phyloP scores from a whole-genome alignment of 2,797 vertebrate species.

The Australoheros facetus region DNA sequence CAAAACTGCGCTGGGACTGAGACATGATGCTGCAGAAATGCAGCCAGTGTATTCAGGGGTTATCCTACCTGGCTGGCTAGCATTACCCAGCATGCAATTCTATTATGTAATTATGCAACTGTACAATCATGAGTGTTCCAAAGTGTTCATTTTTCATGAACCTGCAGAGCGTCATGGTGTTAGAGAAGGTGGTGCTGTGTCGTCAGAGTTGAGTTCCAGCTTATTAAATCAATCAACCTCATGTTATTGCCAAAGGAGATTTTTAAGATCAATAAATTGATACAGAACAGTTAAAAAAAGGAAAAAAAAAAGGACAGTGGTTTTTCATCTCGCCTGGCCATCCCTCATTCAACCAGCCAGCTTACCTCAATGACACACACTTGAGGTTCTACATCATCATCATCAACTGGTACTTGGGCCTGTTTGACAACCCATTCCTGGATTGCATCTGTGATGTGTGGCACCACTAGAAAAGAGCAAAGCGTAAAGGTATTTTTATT shows the following conservation, averaged over 20 bases:
- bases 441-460: constrained; percentile 98
- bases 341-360: neutral
- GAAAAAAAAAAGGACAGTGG: neutral
- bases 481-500: neutral
- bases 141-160: too few species aligned
- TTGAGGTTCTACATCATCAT: constrained; percentile 90
- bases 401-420: constrained; percentile 91
- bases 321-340: neutral
- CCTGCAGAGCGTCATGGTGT: too few species aligned
- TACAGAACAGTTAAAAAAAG: too few species aligned
- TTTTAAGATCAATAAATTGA: neutral
- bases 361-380: constrained; percentile 96
- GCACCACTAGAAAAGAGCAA: constrained; percentile 84
- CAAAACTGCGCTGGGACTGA: too few species aligned
- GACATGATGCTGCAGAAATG: too few species aligned
- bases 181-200: too few species aligned
- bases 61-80: neutral
- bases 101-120: neutral
- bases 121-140: too few species aligned
- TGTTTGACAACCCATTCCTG: constrained; percentile 98
- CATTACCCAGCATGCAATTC: neutral
- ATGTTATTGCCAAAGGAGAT: neutral
- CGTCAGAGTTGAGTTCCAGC: too few species aligned
- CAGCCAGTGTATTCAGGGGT: neutral
- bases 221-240: neutral